Evolutionary conservation across 2,797 vertebrate species (phyloP).

Genomic region (Danio aesculapii): DNA sequence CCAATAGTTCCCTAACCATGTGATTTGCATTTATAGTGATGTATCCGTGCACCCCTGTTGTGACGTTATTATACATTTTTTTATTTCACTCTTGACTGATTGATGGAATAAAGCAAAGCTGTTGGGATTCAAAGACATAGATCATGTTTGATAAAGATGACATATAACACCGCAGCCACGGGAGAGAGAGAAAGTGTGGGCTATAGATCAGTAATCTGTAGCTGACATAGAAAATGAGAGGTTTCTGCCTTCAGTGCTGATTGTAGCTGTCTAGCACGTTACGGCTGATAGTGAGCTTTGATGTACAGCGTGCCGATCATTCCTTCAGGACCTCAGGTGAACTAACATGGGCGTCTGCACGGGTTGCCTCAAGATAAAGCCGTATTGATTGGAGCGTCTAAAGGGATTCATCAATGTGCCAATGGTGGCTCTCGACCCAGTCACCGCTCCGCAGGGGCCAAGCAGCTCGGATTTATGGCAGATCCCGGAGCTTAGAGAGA

Average conservation of each 20-base stretch:
- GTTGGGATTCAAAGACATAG: constrained; percentile 52
- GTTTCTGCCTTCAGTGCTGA: constrained; percentile 58
- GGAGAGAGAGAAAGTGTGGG: constrained; percentile 14
- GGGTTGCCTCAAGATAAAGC: constrained; percentile 87
- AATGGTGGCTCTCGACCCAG: constrained; percentile 76
- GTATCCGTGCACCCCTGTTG: constrained; percentile 15
- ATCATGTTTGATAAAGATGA: constrained; percentile 63
- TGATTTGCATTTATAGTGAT: constrained; percentile 29
- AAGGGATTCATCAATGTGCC: constrained; percentile 95
- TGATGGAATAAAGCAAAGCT: constrained; percentile 41
- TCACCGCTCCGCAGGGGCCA: constrained; percentile 60
- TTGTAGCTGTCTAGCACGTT: constrained; percentile 54
- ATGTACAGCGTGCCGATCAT: constrained; percentile 61
- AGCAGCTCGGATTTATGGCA: constrained; percentile 83
- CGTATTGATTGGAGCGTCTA: constrained; percentile 93
- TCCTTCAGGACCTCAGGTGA: constrained; percentile 79
- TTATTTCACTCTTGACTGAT: constrained; percentile 43
- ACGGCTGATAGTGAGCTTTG: constrained; percentile 61
- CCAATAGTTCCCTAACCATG: background rate
- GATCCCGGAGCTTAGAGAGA: constrained; percentile 88
- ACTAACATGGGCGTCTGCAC: constrained; percentile 73
- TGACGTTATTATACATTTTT: background rate
- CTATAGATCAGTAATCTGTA: constrained; percentile 61
- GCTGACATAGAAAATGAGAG: constrained; percentile 61
- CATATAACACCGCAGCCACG: constrained; percentile 48